phyloP scores from a whole-genome alignment of 2,797 vertebrate species.

The Tadarida brasiliensis region DNA sequence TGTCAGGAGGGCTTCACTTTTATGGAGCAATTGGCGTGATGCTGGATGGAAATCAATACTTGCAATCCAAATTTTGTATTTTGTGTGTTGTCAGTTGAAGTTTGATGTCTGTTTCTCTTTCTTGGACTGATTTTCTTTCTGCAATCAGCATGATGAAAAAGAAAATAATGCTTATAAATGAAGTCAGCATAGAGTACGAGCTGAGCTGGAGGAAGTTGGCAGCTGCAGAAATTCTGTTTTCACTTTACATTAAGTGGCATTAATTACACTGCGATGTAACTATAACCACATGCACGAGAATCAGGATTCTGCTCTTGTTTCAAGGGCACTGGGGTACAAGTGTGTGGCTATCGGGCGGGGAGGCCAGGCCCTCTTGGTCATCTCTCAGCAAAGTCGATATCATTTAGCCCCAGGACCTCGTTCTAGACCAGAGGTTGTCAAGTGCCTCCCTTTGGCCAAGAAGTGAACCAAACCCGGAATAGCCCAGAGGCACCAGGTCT shows the following conservation, averaged over 20 bases:
- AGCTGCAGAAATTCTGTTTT: slow-evolving; percentile 76
- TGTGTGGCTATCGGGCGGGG: neutral
- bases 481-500: slow-evolving; percentile 26
- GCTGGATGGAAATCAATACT: slow-evolving; percentile 83
- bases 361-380: neutral
- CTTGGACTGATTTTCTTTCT: slow-evolving; percentile 72
- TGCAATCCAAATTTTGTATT: slow-evolving; percentile 83
- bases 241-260: slow-evolving; percentile 79
- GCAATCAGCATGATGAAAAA: slow-evolving; percentile 80
- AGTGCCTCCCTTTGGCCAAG: neutral
- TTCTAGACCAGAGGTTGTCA: slow-evolving; percentile 20
- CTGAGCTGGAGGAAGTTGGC: slow-evolving; percentile 75
- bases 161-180: slow-evolving; percentile 81
- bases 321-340: neutral
- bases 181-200: slow-evolving; percentile 73
- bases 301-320: slow-evolving; percentile 63
- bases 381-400: neutral
- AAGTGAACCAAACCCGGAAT: slow-evolving; percentile 24
- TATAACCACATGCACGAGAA: slow-evolving; percentile 45
- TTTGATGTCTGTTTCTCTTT: slow-evolving; percentile 85
- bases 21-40: slow-evolving; percentile 81
- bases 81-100: slow-evolving; percentile 78
- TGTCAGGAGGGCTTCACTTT: slow-evolving; percentile 81
- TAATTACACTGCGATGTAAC: slow-evolving; percentile 77
- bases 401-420: neutral